Evolutionary conservation across 2,113 vertebrate genomes (phyloP), one percentile per base, ranked within the genome.

Genomic region (Apeltes quadracus): DNA sequence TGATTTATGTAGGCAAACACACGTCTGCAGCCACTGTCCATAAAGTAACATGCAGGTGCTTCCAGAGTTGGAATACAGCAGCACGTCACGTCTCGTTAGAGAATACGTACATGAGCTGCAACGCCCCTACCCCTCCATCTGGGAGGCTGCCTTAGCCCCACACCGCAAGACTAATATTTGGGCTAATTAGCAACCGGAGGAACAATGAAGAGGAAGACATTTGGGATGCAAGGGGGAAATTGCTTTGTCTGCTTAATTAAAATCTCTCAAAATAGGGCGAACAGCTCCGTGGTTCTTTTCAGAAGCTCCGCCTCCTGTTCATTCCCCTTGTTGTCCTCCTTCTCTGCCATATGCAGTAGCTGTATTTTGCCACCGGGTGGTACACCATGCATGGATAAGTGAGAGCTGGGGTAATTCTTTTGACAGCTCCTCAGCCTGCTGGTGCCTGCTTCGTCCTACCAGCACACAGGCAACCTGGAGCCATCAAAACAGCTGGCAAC

Each of bases 291-390:
- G 78, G 62, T 46, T 89, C 75, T 82, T 65, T 77, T 80, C 67
- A 20, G 50, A 79, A 78, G 73, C 82, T 76, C 76, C 84, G 67
- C 79, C 88, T 83, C 84, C 64, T 69, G 65, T 67, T 81, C 65
- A 72, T 74, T 75, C 69, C 56, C 65, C 53, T 79, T 69, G 29
- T 66, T 44, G 41, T 76, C 48, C 18, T 87, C 88, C 80, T 80
- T 79, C 77, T 85, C 72, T 65, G 57, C 83, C 91, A 88, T 87
- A 82, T 96, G 96, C 55, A 95, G 91, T 97, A 90, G 92, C 94
- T 76, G 89, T 79, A 88, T 88, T 92, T 91, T 93, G 94, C 96
- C 96, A 97, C 96, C 94, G 94, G 96, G 95, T 95, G 96, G 96
- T 94, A 95, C 84, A 95, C 92, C 88, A 93, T 78, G 90, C 94